Base-by-base conservation (phyloP, 2,113 vertebrate genomes). In the Herpetotheres cachinnans region DNA sequence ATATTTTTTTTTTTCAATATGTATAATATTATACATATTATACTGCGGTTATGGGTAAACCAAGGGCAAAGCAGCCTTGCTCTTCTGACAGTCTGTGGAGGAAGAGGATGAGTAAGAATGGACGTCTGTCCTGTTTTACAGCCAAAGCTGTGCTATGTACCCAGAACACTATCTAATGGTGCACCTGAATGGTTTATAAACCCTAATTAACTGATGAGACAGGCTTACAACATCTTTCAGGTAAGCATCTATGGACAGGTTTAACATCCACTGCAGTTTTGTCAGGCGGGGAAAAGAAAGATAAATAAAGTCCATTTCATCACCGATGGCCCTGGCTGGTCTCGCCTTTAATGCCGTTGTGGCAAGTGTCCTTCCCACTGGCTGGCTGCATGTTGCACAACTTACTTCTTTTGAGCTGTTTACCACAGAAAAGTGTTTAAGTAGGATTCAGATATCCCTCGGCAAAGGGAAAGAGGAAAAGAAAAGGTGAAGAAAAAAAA, bases 381-480 rank as follows among this genome's bases (percentile, higher is more conserved):
- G 26, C 94, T 92, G 91, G 4, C 40, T 95, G 44, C 40, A 6
- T 32, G 63, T 49, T 40, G 50, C 50, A 91, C 50, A 44, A 24
- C 81, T 95, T 4, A 4, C 54, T 92, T 50, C 46, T 93, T 95
- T 42, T 42, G 42, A 78, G 91, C 38, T 86, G 55, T 93, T 97
- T 96, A 79, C 81, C 46, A 81, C 67, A 82, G 94, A 85, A 95
- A 90, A 91, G 71, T 90, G 67, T 94, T 92, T 93, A 96, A 97
- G 88, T 90, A 97, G 95, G 89, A 91, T 96, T 87, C 66, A 74
- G 59, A 76, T 95, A 87, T 96, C 91, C 96, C 66, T 54, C 9
- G 54, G 97, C 96, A 97, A 94, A 94, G 38, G 26, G 70, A 91
- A 55, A 89, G 38, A 87, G 65, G 69, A 91, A 94, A 79, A 69